Percentiles rank a stretch among this genome's conserved stretches.
Conservation (phyloP, 2,888 invertebrate species). For the Ormia ochracea region DNA sequence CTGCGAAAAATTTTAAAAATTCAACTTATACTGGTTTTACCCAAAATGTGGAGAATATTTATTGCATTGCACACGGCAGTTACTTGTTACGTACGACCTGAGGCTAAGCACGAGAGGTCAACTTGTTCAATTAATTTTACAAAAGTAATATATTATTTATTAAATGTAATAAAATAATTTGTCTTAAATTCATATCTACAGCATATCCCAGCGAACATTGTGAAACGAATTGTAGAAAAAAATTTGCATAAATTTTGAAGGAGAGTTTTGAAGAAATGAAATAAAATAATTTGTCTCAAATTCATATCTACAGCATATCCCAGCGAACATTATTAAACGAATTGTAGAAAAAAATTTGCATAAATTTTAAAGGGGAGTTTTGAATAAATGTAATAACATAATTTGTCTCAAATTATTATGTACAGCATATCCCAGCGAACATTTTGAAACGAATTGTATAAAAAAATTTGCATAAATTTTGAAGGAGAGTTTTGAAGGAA, state of each 20-base stretch:
- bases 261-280: too few species aligned
- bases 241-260: too few species aligned
- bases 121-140: slow-evolving; percentile 20
- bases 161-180: not conserved
- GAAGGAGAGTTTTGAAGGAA: too few species aligned
- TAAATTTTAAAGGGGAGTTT: too few species aligned
- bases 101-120: slow-evolving; percentile 43
- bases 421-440: not conserved
- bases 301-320: not conserved
- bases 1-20: too few species aligned
- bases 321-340: too few species aligned
- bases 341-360: too few species aligned
- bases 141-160: not conserved
- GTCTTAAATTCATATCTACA: not conserved
- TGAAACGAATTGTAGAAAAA: too few species aligned
- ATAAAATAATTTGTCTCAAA: not conserved
- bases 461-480: too few species aligned
- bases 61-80: not conserved
- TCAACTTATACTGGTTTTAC: too few species aligned
- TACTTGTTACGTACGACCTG: slow-evolving; percentile 38
- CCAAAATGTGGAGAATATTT: too few species aligned
- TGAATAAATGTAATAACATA: not conserved
- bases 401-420: not conserved
- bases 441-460: too few species aligned
- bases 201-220: not conserved